Evolutionary conservation across 1,140 invertebrate genomes (phyloP), one percentile per base, ranked within the genome.

Genomic region (Littorina saxatilis): DNA sequence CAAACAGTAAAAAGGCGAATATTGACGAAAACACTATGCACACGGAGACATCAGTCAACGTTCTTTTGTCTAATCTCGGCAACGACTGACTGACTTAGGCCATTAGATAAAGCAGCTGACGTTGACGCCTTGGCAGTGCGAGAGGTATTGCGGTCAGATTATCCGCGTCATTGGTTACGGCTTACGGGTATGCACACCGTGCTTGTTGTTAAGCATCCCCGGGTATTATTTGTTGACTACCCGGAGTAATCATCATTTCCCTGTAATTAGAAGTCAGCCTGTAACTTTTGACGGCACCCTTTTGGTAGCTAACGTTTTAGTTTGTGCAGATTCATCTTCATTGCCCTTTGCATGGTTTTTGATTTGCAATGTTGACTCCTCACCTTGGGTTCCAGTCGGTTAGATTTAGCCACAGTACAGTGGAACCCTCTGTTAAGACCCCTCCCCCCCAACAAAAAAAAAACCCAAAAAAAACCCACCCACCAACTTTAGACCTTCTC

Each of bases 81-180:
- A 32, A 15, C 23, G 2, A 37, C 4, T 43, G 23, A 50, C 11
- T 7, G 70, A 50, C 20, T 61, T 29, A 61, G 23, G 27, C 20
- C 20, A 40, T 39, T 5, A 13, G 23, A 39, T 17, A 68, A 39
- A 39, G 35, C 66, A 7, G 11, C 39, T 17, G 35, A 20, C 9
- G 35, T 20, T 68, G 15, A 68, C 3, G 15, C 23, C 2, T 20
- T 39, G 4, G 9, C 32, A 39, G 29, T 32, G 35, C 32, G 13
- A 15, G 27, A 50, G 20, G 40, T 50, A 43, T 29, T 29, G 13
- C 39, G 23, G 40, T 47, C 37, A 73, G 13, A 17, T 50, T 52
- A 32, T 73, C 70, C 70, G 70, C 70, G 70, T 73, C 70, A 50
- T 73, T 73, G 27, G 70, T 73, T 73, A 73, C 70, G 70, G 4